Conservation (phyloP, 2,113 vertebrate genomes). For the Eidolon helvum region DNA sequence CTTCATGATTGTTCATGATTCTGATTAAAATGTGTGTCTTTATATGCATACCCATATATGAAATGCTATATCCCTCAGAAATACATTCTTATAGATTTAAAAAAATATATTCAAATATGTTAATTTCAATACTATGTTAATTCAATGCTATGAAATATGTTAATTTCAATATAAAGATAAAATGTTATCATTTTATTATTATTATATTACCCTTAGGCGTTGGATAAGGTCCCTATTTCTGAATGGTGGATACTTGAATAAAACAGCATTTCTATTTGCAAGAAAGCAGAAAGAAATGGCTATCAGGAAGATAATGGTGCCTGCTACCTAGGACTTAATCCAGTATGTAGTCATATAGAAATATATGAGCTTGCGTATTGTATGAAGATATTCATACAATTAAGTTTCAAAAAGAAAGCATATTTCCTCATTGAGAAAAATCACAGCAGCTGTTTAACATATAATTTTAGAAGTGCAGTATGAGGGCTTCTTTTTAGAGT, state of each 20-base stretch:
- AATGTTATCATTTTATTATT: too few species aligned
- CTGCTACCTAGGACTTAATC: not conserved
- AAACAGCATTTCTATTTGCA: not conserved
- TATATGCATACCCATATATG: not conserved
- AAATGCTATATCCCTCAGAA: not conserved
- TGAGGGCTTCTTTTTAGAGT: not conserved
- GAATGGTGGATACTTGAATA: not conserved
- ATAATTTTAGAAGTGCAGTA: not conserved
- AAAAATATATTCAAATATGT: not conserved
- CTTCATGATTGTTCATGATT: not conserved
- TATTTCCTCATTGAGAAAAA: not conserved
- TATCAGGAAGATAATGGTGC: not conserved
- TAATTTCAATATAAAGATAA: too few species aligned
- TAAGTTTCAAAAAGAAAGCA: not conserved
- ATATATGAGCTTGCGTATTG: not conserved
- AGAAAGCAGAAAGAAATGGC: conserved; percentile 8
- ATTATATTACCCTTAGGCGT: not conserved
- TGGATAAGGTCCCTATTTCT: not conserved
- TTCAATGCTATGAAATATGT: not conserved
- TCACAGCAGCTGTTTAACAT: not conserved
- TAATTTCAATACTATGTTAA: not conserved
- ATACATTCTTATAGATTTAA: not conserved
- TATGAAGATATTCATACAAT: not conserved
- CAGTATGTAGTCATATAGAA: not conserved
- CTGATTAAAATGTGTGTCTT: not conserved